phyloP scores from a whole-genome alignment of 2,797 vertebrate species.

The Tapera naevia region DNA sequence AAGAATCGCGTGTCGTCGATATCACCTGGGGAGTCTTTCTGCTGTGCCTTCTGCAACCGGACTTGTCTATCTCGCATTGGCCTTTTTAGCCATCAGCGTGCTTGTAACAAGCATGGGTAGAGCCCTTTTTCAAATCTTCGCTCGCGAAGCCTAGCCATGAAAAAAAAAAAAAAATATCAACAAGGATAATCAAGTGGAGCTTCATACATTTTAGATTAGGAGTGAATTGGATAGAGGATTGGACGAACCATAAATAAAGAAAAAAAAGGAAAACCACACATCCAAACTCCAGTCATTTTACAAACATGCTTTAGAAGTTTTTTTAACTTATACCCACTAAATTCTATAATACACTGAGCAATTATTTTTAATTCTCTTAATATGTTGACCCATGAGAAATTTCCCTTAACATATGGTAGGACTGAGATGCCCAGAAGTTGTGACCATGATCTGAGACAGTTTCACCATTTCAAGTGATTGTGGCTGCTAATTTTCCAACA shows the following conservation, averaged over 20 bases:
- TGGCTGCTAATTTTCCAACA: neutral
- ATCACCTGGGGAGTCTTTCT: too few species aligned
- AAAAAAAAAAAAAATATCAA: too few species aligned
- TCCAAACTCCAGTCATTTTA: neutral
- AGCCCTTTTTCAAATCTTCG: too few species aligned
- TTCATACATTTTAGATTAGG: neutral
- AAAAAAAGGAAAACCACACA: too few species aligned
- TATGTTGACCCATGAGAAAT: neutral
- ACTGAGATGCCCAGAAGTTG: neutral
- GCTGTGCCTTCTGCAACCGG: too few species aligned
- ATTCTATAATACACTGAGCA: neutral
- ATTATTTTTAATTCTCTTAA: neutral
- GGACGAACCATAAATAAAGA: neutral
- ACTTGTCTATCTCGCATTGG: too few species aligned
- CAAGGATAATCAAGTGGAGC: neutral
- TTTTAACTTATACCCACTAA: neutral
- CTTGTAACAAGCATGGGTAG: too few species aligned
- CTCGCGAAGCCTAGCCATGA: too few species aligned
- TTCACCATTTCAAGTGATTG: neutral
- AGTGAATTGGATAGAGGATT: neutral
- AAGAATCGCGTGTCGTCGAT: too few species aligned
- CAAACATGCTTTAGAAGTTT: neutral
- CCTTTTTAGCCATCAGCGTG: too few species aligned
- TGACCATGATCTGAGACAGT: neutral
- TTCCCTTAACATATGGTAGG: accelerated